These are phyloP conservation scores for Thaumatotibia leucotreta DNA, from an alignment of 1,140 invertebrate species.

Conservation along the genomic window DNA sequence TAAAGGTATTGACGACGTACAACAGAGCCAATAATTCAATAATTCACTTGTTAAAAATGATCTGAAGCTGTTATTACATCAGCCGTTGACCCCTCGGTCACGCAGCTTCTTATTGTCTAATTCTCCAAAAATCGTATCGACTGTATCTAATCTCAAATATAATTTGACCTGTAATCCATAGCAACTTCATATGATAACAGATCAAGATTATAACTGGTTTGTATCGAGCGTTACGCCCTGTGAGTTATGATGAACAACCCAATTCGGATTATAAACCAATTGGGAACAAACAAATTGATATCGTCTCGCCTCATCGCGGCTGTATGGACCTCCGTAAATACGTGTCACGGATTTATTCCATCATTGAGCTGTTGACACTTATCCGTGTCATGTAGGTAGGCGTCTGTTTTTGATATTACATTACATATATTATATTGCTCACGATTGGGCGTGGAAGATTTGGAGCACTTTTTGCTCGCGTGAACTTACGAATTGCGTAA, in stretches of 20 bases:
- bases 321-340: not conserved
- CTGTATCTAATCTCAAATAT: not conserved
- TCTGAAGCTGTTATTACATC: slow-evolving; percentile 22
- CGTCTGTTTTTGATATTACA: not conserved
- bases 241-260: not conserved
- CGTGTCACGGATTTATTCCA: slow-evolving; percentile 2
- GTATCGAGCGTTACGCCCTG: not conserved
- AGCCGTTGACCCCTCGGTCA: slow-evolving; percentile 28
- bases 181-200: slow-evolving; percentile 40
- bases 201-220: not conserved
- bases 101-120: slow-evolving; percentile 22
- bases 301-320: not conserved
- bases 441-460: not conserved
- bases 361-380: not conserved
- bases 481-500: too few species aligned
- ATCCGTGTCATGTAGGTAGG: not conserved
- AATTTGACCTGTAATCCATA: not conserved
- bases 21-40: slow-evolving; percentile 2
- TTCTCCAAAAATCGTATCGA: not conserved
- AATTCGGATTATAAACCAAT: slow-evolving; percentile 11
- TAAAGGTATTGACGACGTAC: not conserved
- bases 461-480: too few species aligned
- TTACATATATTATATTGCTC: not conserved
- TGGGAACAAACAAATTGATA: slow-evolving; percentile 12
- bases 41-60: slow-evolving; percentile 10